phyloP scores from a whole-genome alignment of 1,140 invertebrate genomes.

The Hesperophylax magnus region DNA sequence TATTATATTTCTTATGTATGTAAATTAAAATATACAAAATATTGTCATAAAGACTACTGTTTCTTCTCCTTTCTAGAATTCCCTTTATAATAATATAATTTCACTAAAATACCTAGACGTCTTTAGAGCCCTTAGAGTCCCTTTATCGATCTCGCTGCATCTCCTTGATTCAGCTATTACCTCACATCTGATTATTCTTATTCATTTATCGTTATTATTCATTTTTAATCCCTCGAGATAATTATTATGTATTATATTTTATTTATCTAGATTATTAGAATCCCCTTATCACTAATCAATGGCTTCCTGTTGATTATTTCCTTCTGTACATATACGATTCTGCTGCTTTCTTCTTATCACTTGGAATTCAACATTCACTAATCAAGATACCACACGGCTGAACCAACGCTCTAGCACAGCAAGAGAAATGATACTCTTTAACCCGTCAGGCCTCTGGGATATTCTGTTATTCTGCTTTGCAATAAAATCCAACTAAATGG shows the following conservation, averaged over 20 bases:
- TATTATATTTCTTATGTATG: too few relatives aligned
- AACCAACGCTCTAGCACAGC: too few relatives aligned
- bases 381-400: background rate
- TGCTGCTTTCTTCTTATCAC: conserved; percentile 19
- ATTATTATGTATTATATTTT: background rate
- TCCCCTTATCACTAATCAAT: conserved; percentile 14
- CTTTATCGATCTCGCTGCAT: background rate
- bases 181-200: background rate
- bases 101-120: conserved; percentile 20
- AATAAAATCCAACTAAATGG: too few relatives aligned
- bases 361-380: conserved; percentile 28
- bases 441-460: too few relatives aligned
- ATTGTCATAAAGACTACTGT: background rate
- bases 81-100: conserved; percentile 21
- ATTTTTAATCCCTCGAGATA: conserved; percentile 1
- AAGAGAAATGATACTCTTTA: too few relatives aligned
- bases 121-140: conserved; percentile 20
- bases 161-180: background rate
- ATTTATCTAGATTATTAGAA: conserved; percentile 19
- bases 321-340: conserved; percentile 43
- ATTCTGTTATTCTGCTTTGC: too few relatives aligned
- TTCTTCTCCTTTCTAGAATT: conserved; percentile 4
- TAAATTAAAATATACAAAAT: background rate
- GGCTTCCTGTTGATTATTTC: conserved; percentile 23
- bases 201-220: background rate